These are phyloP conservation scores for Amblyopsis rosae DNA, from an alignment of 2,113 vertebrate species.

Conservation along the genomic window DNA sequence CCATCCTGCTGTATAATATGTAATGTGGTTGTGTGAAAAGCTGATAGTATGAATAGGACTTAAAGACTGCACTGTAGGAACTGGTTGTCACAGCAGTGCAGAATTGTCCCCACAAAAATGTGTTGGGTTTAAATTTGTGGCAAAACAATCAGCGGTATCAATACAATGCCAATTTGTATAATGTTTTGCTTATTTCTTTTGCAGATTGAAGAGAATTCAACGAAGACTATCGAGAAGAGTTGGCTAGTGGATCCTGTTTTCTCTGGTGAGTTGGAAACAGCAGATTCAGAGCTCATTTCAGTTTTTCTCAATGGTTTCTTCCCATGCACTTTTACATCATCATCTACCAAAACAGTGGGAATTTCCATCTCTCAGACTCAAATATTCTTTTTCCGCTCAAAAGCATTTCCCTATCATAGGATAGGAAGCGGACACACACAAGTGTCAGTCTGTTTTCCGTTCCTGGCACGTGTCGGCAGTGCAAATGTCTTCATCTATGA, in stretches of 20 bases:
- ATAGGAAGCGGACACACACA: slow-evolving; percentile 40
- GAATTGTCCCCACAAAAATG: slow-evolving; percentile 13
- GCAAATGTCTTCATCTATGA: slow-evolving; percentile 43
- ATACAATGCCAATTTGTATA: slow-evolving; percentile 13
- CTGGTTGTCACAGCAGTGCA: slow-evolving; percentile 4
- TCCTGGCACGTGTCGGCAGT: slow-evolving; percentile 38
- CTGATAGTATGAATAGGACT: slow-evolving; percentile 18
- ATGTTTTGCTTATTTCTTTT: slow-evolving; percentile 22
- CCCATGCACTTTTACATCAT: slow-evolving; percentile 12
- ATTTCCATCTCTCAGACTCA: slow-evolving; percentile 46
- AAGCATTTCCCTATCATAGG: slow-evolving; percentile 39
- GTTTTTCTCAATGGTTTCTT: slow-evolving; percentile 11
- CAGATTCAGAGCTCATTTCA: slow-evolving; percentile 9
- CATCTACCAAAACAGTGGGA: slow-evolving; percentile 51
- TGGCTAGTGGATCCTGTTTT: slow-evolving; percentile 30
- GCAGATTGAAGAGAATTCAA: slow-evolving; percentile 16
- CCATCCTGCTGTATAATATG: slow-evolving; percentile 19
- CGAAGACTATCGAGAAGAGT: slow-evolving; percentile 12
- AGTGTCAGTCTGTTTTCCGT: slow-evolving; percentile 49
- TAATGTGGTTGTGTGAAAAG: slow-evolving; percentile 14
- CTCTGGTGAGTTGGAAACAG: slow-evolving; percentile 58
- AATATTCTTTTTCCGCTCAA: slow-evolving; percentile 45
- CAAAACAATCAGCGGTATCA: background rate
- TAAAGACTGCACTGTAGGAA: slow-evolving; percentile 15
- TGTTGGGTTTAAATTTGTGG: slow-evolving; percentile 14